A percentile compares a stretch with the other conserved stretches of the same genome.
These are phyloP conservation scores for Formica exsecta DNA, from an alignment of 1,140 invertebrate genomes.

Conservation along the genomic window DNA sequence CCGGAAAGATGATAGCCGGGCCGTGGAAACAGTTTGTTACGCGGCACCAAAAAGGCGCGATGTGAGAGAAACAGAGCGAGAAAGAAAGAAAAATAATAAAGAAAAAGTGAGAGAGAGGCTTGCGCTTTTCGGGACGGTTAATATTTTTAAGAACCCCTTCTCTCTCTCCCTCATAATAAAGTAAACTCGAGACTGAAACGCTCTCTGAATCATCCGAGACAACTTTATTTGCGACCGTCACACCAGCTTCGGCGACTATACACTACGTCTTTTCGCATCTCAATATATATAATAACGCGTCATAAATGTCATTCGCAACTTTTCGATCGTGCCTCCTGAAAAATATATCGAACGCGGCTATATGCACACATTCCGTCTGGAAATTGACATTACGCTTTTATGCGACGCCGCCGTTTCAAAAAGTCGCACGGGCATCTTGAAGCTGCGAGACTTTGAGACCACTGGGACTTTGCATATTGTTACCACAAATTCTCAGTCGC, in stretches of 20 bases:
- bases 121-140: slow-evolving; percentile 51
- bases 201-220: slow-evolving; percentile 47
- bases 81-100: too few relatives aligned
- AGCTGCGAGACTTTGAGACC: not conserved
- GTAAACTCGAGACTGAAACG: slow-evolving; percentile 24
- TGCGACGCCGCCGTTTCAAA: slow-evolving; percentile 20
- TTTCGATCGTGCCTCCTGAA: slow-evolving; percentile 45
- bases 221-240: slow-evolving; percentile 59
- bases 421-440: slow-evolving; percentile 35
- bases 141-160: slow-evolving; percentile 63
- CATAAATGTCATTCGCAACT: slow-evolving; percentile 59
- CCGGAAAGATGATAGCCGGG: slow-evolving; percentile 78
- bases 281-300: slow-evolving; percentile 53
- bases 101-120: not conserved
- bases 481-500: slow-evolving; percentile 51
- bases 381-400: slow-evolving; percentile 61
- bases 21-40: slow-evolving; percentile 78
- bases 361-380: not conserved
- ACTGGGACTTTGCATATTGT: slow-evolving; percentile 38
- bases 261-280: not conserved
- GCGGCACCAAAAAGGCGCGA: slow-evolving; percentile 59
- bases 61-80: not conserved
- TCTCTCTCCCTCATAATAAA: not conserved
- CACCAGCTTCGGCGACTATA: slow-evolving; percentile 29
- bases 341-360: slow-evolving; percentile 17